Conservation (phyloP, 2,113 vertebrate species). For the Hippopotamus amphibius region DNA sequence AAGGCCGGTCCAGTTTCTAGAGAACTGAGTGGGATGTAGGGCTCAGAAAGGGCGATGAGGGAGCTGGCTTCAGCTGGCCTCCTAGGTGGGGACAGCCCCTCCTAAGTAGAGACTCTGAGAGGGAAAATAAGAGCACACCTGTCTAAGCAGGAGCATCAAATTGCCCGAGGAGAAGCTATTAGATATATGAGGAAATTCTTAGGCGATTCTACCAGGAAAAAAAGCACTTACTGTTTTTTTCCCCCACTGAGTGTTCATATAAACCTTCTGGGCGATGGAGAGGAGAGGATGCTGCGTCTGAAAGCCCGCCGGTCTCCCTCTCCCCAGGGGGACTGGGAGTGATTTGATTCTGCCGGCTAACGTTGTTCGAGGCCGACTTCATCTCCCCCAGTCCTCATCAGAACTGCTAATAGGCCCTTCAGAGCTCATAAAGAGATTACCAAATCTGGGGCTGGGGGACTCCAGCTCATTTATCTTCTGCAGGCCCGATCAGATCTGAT, state of each 20-base stretch:
- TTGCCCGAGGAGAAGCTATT: slow-evolving; percentile 78
- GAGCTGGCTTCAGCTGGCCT: slow-evolving; percentile 56
- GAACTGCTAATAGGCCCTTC: slow-evolving; percentile 91
- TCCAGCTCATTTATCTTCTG: slow-evolving; percentile 90
- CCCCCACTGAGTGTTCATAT: slow-evolving; percentile 81
- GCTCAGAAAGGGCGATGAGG: background rate
- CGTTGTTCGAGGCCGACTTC: slow-evolving; percentile 90
- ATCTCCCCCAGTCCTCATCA: slow-evolving; percentile 91
- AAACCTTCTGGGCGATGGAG: slow-evolving; percentile 82
- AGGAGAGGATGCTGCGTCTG: slow-evolving; percentile 75
- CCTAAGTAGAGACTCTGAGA: slow-evolving; percentile 20
- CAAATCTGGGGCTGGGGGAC: slow-evolving; percentile 88
- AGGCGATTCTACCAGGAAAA: slow-evolving; percentile 71
- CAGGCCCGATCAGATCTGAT: slow-evolving; percentile 89
- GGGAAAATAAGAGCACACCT: slow-evolving; percentile 66
- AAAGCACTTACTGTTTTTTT: slow-evolving; percentile 62
- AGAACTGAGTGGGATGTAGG: background rate
- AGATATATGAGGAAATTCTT: slow-evolving; percentile 84
- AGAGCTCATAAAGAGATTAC: slow-evolving; percentile 91
- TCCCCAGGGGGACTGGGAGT: slow-evolving; percentile 86
- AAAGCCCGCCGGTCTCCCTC: slow-evolving; percentile 85
- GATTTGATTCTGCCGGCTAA: slow-evolving; percentile 90
- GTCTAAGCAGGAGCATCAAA: slow-evolving; percentile 74
- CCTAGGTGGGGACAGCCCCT: background rate
- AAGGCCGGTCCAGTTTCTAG: background rate